Base-by-base conservation (phyloP, 2,113 vertebrate genomes). In the Xenopus tropicalis region DNA sequence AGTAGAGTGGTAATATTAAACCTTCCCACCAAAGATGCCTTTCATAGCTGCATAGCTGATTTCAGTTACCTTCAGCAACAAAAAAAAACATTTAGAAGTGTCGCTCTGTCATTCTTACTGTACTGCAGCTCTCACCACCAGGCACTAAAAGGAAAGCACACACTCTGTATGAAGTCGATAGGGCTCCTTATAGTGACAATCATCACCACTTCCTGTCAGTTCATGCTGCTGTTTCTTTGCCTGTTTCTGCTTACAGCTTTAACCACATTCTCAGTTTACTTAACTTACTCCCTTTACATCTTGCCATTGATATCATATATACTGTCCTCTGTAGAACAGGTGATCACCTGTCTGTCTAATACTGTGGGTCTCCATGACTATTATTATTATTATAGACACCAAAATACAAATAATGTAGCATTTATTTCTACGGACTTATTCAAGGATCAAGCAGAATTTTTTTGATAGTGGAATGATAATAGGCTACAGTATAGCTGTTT, bases 131-230 rank as follows among this genome's bases (percentile, higher is more conserved):
- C 66, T 69, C 73, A 76, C 46, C 48, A 69, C 57, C 66, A 76
- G 59, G 73, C 73, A 76, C 66, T 21, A 44, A 76, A 66, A 23
- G 72, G 66, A 76, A 76, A 76, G 73, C 67, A 69, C 58, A 23
- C 59, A 13, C 73, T 76, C 58, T 76, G 73, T 69, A 25, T 63
- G 23, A 19, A 48, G 43, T 14, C 58, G 73, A 69, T 76, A 76
- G 57, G 37, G 29, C 29, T 76, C 59, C 69, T 25, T 76, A 59
- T 63, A 61, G 46, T 69, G 73, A 76, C 73, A 69, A 76, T 69
- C 73, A 61, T 76, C 73, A 69, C 66, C 73, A 76, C 66, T 69
- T 76, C 73, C 73, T 76, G 73, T 48, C 66, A 61, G 29, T 37
- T 37, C 6, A 22, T 74, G 61, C 22, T 23, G 48, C 43, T 61